Evolutionary conservation across 2,113 vertebrate species (phyloP).

Genomic region (Microcebus tavaratra): DNA sequence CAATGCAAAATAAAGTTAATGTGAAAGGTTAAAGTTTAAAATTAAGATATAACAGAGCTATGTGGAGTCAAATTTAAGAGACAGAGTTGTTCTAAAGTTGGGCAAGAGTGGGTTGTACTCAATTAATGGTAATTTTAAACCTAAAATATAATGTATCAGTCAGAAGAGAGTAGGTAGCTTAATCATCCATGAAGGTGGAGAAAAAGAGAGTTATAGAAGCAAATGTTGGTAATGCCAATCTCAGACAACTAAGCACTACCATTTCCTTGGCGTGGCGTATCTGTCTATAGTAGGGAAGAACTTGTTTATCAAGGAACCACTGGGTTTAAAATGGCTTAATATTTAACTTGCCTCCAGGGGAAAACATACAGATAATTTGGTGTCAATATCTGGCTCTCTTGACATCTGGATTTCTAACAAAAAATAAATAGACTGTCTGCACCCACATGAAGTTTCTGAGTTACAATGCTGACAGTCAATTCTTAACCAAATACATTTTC

Average conservation of each 20-base stretch:
- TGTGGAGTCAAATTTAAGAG: neutral
- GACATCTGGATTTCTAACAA: neutral
- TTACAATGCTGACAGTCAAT: neutral
- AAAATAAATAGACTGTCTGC: neutral
- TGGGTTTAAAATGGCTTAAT: neutral
- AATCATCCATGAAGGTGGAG: neutral
- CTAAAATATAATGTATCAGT: neutral
- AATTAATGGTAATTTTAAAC: slow-evolving; percentile 8
- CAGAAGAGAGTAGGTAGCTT: neutral
- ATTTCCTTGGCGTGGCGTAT: neutral
- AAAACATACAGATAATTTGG: neutral
- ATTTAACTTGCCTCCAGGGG: neutral
- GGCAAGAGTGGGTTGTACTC: neutral
- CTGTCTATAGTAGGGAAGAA: neutral
- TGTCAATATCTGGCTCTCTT: neutral
- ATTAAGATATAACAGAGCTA: neutral
- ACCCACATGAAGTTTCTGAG: neutral
- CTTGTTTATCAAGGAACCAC: neutral
- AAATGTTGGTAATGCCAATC: neutral
- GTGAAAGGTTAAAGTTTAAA: neutral
- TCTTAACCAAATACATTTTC: neutral
- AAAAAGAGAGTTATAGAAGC: neutral
- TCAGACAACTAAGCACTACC: neutral
- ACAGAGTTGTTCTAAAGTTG: neutral
- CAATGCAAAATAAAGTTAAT: slow-evolving; percentile 1